A percentile compares a stretch with the other conserved stretches of the same genome.
phyloP scores from a whole-genome alignment of 2,113 vertebrate genomes.

The Hyla sarda region DNA sequence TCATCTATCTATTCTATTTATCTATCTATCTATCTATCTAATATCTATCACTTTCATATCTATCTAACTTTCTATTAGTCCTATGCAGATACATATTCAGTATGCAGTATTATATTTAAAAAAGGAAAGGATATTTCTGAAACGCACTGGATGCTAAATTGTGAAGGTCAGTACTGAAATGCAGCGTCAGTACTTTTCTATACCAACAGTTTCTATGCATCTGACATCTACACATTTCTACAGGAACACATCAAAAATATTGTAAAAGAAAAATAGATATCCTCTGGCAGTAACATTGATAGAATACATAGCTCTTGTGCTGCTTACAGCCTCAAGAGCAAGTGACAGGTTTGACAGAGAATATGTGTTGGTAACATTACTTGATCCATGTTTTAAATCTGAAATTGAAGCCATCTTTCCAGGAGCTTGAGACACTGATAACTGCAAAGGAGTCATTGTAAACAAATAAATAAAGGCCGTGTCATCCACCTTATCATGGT shows the following conservation, averaged over 20 bases:
- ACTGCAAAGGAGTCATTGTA: constrained; percentile 47
- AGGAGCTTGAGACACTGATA: constrained; percentile 54
- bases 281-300: constrained; percentile 22
- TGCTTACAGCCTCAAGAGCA: constrained; percentile 59
- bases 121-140: background rate
- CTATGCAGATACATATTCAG: background rate
- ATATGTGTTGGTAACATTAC: background rate
- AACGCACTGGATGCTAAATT: background rate
- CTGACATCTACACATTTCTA: constrained; percentile 17
- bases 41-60: background rate
- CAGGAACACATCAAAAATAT: constrained; percentile 54
- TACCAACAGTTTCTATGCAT: background rate
- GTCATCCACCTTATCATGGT: constrained; percentile 47
- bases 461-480: constrained; percentile 49
- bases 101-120: background rate
- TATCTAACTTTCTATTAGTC: background rate
- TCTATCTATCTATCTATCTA: background rate
- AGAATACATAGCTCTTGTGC: constrained; percentile 57
- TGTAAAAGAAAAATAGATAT: constrained; percentile 27
- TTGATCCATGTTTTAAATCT: constrained; percentile 54
- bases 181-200: background rate
- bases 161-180: background rate
- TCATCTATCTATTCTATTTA: background rate
- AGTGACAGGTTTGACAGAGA: constrained; percentile 62
- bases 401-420: constrained; percentile 42